Evolutionary conservation across 2,888 invertebrate species (phyloP).

Genomic region (Drosophila kambysellisi): DNA sequence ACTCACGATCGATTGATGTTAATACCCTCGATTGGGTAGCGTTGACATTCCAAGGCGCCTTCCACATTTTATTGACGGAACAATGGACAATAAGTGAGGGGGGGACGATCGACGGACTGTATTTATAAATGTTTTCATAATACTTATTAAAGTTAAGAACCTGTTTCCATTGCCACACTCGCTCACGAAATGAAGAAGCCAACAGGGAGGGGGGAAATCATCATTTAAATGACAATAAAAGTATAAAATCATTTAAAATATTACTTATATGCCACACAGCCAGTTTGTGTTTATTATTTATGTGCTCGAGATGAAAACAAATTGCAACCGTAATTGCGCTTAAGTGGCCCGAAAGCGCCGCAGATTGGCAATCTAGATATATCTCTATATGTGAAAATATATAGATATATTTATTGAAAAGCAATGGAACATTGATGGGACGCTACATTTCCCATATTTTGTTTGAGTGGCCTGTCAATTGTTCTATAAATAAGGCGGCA

Average conservation of each 20-base stretch:
- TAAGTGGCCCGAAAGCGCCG: slow-evolving; percentile 67
- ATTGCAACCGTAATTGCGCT: slow-evolving; percentile 75
- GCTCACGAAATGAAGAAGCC: neutral
- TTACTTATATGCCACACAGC: slow-evolving; percentile 65
- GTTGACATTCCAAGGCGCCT: slow-evolving; percentile 68
- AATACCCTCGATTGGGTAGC: slow-evolving; percentile 68
- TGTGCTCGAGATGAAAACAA: slow-evolving; percentile 69
- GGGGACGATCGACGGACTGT: neutral
- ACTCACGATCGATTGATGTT: slow-evolving; percentile 73
- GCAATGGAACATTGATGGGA: slow-evolving; percentile 32
- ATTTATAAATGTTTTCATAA: slow-evolving; percentile 66
- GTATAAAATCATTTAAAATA: slow-evolving; percentile 75
- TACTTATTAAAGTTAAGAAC: slow-evolving; percentile 66
- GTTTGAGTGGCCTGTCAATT: slow-evolving; percentile 67
- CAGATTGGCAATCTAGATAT: slow-evolving; percentile 3
- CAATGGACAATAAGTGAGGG: slow-evolving; percentile 6
- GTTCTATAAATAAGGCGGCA: slow-evolving; percentile 72
- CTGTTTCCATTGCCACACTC: slow-evolving; percentile 54
- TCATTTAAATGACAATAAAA: slow-evolving; percentile 70
- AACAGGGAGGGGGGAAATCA: neutral
- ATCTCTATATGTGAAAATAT: neutral
- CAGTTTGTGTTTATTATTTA: slow-evolving; percentile 52
- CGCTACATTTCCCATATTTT: slow-evolving; percentile 40
- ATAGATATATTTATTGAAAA: slow-evolving; percentile 60
- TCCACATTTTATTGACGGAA: slow-evolving; percentile 35